These are phyloP conservation scores for Sus cebifrons DNA, from an alignment of 2,797 vertebrate species.

Conservation along the genomic window DNA sequence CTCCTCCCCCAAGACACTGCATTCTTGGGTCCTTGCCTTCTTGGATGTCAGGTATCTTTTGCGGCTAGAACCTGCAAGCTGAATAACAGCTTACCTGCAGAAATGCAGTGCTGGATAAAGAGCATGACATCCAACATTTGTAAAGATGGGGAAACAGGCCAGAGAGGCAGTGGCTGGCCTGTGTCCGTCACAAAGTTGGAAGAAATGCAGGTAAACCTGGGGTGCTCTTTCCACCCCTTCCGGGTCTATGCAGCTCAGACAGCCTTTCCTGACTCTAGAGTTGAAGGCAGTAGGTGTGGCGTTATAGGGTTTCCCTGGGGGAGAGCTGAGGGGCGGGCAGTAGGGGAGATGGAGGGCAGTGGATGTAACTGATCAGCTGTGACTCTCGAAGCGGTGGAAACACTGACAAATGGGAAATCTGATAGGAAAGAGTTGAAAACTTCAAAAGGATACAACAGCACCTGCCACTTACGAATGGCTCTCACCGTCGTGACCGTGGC, in stretches of 20 bases:
- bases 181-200: neutral
- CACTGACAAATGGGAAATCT: neutral
- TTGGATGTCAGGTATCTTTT: neutral
- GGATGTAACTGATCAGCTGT: neutral
- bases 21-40: neutral
- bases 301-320: neutral
- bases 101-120: neutral
- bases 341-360: neutral
- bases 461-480: neutral
- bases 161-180: neutral
- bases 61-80: neutral
- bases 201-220: neutral
- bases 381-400: neutral
- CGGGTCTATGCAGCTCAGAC: neutral
- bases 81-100: neutral
- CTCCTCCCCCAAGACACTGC: neutral
- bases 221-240: neutral
- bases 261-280: neutral
- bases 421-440: neutral
- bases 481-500: neutral
- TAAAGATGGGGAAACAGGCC: conserved; percentile 3
- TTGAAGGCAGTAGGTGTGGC: neutral
- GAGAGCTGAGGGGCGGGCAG: neutral
- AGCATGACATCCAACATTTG: neutral
- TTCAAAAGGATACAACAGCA: neutral